A percentile compares a stretch with the other conserved stretches of the same genome.
Conservation (phyloP, 37 sponge, comb jelly and placozoan species). For the Amphimedon queenslandica region DNA sequence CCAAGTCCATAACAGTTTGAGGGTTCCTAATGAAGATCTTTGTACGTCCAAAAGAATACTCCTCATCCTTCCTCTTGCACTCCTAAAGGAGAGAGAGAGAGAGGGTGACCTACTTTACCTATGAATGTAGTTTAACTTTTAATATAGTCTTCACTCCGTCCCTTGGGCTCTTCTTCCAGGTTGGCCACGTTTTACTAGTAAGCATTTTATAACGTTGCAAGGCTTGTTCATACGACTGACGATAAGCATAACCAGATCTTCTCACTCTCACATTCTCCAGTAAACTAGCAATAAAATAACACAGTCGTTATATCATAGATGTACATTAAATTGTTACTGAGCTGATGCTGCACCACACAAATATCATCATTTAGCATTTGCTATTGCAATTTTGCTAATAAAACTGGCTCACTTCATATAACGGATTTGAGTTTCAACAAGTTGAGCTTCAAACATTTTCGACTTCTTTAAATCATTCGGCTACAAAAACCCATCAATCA, state of each 20-base stretch:
- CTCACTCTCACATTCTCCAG: conserved; percentile 62
- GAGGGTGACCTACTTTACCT: neutral
- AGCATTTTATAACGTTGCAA: conserved; percentile 81
- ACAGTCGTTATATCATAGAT: neutral
- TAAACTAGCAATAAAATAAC: conserved; percentile 25
- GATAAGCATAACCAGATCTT: conserved; percentile 65
- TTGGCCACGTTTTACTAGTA: conserved; percentile 73
- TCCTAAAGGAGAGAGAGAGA: conserved; percentile 21
- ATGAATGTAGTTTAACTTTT: conserved; percentile 24
- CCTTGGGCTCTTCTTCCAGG: conserved; percentile 59
- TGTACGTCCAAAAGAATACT: conserved; percentile 69
- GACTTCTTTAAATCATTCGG: conserved; percentile 38
- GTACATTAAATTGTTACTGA: neutral
- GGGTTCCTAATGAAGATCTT: conserved; percentile 83
- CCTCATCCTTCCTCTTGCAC: conserved; percentile 17
- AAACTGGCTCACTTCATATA: neutral
- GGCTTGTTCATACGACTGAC: conserved; percentile 36
- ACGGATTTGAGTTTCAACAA: conserved; percentile 5
- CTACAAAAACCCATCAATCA: conserved; percentile 11
- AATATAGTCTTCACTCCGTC: conserved; percentile 69
- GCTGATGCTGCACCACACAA: neutral
- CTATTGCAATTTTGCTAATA: neutral
- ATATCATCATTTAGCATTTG: neutral
- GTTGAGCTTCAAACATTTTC: conserved; percentile 22
- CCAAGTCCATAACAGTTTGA: conserved; percentile 76